phyloP scores from a whole-genome alignment of 2,797 vertebrate genomes.

The Melanotaenia trifasciata region DNA sequence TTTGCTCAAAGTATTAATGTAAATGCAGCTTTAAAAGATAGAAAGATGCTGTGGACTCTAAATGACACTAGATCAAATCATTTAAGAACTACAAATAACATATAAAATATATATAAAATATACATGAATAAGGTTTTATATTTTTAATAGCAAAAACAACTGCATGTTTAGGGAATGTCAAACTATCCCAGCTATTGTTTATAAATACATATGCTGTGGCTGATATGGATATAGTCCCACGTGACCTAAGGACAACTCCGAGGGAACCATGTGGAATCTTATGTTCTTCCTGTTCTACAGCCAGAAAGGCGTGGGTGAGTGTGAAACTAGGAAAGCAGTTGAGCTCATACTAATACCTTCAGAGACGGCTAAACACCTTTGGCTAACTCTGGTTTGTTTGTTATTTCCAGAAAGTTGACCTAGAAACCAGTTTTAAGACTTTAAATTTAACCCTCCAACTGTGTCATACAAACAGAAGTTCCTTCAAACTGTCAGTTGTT shows the following conservation, averaged over 20 bases:
- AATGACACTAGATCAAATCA: not conserved
- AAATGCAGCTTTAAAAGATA: not conserved
- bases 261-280: not conserved
- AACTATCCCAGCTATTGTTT: not conserved
- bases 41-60: not conserved
- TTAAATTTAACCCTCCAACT: not conserved
- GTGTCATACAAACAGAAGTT: not conserved
- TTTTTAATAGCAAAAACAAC: not conserved
- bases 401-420: slow-evolving; percentile 14
- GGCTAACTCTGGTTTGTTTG: slow-evolving; percentile 30
- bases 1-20: not conserved
- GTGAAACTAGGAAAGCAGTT: slow-evolving; percentile 34
- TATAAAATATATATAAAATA: not conserved
- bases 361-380: slow-evolving; percentile 54
- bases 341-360: slow-evolving; percentile 60
- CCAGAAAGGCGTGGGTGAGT: slow-evolving; percentile 22
- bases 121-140: not conserved
- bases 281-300: not conserved
- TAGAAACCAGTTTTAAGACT: slow-evolving; percentile 11
- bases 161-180: not conserved
- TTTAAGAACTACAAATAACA: not conserved
- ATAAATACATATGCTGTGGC: not conserved
- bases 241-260: not conserved
- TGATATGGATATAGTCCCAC: not conserved
- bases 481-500: not conserved